Evolutionary conservation across 2,113 vertebrate species (phyloP).

Genomic region (Cardinalis cardinalis): DNA sequence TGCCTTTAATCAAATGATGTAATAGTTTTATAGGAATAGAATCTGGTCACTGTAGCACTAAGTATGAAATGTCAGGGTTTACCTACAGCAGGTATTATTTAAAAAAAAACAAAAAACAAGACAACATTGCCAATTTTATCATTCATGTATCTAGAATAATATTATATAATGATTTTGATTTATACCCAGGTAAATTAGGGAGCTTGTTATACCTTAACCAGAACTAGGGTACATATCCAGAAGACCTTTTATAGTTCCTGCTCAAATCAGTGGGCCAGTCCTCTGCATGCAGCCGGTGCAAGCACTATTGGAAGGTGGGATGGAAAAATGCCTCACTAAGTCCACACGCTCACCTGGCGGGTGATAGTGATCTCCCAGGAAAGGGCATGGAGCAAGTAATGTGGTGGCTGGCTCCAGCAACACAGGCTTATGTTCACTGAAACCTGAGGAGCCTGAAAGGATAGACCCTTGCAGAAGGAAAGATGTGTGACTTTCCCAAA

Average conservation of each 20-base stretch:
- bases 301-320: not conserved
- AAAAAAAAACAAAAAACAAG: not conserved
- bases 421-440: not conserved
- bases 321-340: not conserved
- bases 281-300: not conserved
- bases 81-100: not conserved
- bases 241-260: not conserved
- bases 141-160: not conserved
- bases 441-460: not conserved
- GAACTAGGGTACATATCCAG: not conserved
- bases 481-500: not conserved
- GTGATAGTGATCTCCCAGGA: not conserved
- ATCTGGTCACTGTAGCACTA: not conserved
- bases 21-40: not conserved
- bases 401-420: not conserved
- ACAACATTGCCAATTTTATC: not conserved
- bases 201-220: not conserved
- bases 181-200: not conserved
- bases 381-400: not conserved
- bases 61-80: not conserved
- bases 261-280: not conserved
- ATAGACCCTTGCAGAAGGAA: not conserved
- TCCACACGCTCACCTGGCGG: accelerated
- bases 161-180: not conserved
- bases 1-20: not conserved